Conservation (phyloP, 1,140 invertebrate species). For the Nasonia giraulti region DNA sequence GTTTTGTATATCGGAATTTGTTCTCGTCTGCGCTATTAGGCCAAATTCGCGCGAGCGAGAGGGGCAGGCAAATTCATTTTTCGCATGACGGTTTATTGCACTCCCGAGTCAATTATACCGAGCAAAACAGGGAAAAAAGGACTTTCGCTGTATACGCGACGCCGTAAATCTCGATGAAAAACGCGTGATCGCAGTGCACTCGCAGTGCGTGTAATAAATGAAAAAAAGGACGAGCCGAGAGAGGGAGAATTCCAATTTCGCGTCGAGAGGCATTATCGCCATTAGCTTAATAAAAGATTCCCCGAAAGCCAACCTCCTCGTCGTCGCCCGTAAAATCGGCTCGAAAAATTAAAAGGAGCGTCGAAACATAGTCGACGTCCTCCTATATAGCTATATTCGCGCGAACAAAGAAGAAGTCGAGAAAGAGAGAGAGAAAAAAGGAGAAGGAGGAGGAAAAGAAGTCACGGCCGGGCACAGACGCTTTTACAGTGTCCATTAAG, state of each 20-base stretch:
- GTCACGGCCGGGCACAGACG: conserved; percentile 7
- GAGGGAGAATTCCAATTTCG: neutral
- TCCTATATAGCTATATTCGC: neutral
- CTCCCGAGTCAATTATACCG: neutral
- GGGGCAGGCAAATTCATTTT: neutral
- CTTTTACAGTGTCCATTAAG: conserved; percentile 35
- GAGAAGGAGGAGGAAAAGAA: neutral
- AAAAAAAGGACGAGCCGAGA: too few relatives aligned
- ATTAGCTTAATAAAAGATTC: conserved; percentile 13
- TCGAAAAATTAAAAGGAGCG: conserved; percentile 6
- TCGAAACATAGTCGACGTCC: neutral
- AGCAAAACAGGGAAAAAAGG: neutral
- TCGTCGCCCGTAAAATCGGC: neutral
- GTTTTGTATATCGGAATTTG: too few relatives aligned
- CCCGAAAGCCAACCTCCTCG: neutral
- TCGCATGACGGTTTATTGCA: too few relatives aligned
- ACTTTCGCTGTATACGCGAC: too few relatives aligned
- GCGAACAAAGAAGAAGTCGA: neutral
- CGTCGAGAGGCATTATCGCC: neutral
- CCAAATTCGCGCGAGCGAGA: neutral
- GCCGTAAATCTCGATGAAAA: neutral
- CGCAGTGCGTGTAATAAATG: too few relatives aligned
- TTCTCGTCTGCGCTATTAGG: neutral
- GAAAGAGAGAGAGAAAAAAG: neutral
- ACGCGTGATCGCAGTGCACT: neutral